A percentile compares a stretch with the other conserved stretches of the same genome.
phyloP scores from a whole-genome alignment of 2,113 vertebrate species.

The Tylochromis polylepis region DNA sequence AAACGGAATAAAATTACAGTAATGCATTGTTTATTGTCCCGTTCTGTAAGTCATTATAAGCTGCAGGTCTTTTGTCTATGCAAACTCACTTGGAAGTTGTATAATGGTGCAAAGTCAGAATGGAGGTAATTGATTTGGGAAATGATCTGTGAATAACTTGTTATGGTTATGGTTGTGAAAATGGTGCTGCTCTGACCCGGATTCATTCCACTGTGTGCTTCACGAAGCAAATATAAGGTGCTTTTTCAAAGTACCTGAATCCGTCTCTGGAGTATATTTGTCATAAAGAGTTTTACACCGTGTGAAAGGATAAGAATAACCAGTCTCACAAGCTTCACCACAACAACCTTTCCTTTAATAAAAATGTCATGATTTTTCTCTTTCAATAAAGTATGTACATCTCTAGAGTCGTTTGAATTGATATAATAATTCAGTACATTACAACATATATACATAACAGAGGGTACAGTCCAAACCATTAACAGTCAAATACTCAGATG shows the following conservation, averaged over 20 bases:
- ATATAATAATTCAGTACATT: conserved; percentile 58
- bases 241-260: neutral
- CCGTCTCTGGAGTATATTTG: neutral
- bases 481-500: neutral
- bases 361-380: conserved; percentile 32
- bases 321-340: neutral
- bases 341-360: conserved; percentile 40
- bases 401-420: conserved; percentile 27
- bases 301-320: neutral
- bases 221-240: neutral
- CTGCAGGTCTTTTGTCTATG: neutral
- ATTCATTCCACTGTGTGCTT: conserved; percentile 22
- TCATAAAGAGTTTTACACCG: neutral
- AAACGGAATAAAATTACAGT: neutral
- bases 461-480: conserved; percentile 46
- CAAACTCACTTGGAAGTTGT: neutral
- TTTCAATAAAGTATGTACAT: conserved; percentile 71
- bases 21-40: neutral
- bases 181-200: conserved; percentile 13
- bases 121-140: conserved; percentile 42
- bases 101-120: conserved; percentile 21
- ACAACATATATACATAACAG: conserved; percentile 67
- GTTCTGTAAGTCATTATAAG: neutral
- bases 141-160: conserved; percentile 50
- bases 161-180: conserved; percentile 32